Evolutionary conservation across 2,113 vertebrate genomes (phyloP).

Genomic region (Cichladusa arquata): DNA sequence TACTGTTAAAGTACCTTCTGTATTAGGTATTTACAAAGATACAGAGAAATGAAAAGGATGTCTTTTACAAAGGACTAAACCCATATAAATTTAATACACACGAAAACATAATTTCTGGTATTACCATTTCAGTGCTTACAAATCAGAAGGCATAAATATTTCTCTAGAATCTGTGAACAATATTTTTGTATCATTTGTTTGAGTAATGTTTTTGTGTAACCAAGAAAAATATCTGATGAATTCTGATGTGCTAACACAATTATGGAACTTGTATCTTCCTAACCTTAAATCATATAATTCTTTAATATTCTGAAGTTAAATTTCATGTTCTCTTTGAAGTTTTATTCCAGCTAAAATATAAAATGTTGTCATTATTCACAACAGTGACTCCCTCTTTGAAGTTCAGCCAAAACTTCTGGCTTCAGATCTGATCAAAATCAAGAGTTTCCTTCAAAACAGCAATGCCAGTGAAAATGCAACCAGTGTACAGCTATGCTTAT

Average conservation of each 20-base stretch:
- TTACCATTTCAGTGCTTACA: not conserved
- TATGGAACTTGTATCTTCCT: not conserved
- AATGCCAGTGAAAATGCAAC: not conserved
- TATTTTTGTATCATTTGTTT: not conserved
- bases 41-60: not conserved
- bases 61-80: not conserved
- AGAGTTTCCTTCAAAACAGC: not conserved
- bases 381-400: not conserved
- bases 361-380: not conserved
- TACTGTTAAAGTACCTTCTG: not conserved
- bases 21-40: not conserved
- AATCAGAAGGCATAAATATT: not conserved
- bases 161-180: not conserved
- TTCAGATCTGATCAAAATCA: not conserved
- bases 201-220: not conserved
- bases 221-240: not conserved
- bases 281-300: not conserved
- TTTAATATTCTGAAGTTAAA: not conserved
- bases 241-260: not conserved
- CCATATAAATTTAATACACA: not conserved
- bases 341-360: not conserved
- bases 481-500: not conserved
- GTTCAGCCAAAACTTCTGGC: not conserved
- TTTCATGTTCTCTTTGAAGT: not conserved
- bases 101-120: not conserved